phyloP scores from a whole-genome alignment of 2,113 vertebrate species.

The Ornithorhynchus anatinus region DNA sequence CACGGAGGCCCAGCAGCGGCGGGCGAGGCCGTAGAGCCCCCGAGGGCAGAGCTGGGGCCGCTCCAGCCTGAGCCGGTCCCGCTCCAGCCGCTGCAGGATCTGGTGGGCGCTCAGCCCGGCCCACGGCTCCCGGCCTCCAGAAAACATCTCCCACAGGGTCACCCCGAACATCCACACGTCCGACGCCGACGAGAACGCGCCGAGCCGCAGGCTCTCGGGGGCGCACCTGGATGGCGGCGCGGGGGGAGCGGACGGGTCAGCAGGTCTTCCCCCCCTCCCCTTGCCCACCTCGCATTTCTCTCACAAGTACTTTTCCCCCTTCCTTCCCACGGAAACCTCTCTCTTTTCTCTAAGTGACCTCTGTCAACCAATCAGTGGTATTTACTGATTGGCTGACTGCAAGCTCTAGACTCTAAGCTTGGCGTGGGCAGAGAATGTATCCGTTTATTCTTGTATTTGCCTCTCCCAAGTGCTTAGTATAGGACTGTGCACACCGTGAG shows the following conservation, averaged over 20 bases:
- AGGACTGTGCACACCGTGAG: no score
- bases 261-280: background rate
- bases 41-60: slow-evolving; percentile 79
- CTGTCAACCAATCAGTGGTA: no score
- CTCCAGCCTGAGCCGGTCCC: slow-evolving; percentile 80
- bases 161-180: slow-evolving; percentile 93
- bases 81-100: slow-evolving; percentile 81
- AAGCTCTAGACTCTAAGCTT: no score
- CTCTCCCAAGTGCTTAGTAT: no score
- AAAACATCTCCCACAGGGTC: slow-evolving; percentile 92
- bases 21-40: slow-evolving; percentile 77
- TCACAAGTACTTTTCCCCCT: background rate
- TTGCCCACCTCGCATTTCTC: background rate
- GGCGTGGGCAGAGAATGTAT: no score
- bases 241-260: background rate
- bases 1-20: slow-evolving; percentile 80
- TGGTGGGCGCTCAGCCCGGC: slow-evolving; percentile 47
- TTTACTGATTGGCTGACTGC: no score
- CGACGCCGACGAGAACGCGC: slow-evolving; percentile 83
- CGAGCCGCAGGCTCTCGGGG: slow-evolving; percentile 84
- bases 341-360: no score
- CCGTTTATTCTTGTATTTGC: no score
- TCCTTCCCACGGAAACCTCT: background rate
- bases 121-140: slow-evolving; percentile 88
- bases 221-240: slow-evolving; percentile 77